phyloP scores from a whole-genome alignment of 2,888 invertebrate species.

The Tiliacea aurago region DNA sequence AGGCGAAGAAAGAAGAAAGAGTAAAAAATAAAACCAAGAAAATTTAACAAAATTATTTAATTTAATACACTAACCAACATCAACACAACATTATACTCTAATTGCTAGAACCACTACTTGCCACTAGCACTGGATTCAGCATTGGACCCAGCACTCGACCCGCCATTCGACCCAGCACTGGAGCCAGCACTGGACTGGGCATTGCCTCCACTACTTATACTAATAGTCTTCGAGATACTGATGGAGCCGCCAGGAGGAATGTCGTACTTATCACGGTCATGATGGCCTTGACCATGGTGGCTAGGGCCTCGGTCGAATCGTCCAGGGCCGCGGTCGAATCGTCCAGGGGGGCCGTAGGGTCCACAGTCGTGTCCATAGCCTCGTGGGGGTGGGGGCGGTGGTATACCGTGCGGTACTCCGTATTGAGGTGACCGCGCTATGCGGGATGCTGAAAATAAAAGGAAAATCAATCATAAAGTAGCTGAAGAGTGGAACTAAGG shows the following conservation, averaged over 20 bases:
- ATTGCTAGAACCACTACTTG: constrained; percentile 29
- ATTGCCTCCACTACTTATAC: constrained; percentile 68
- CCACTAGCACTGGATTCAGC: constrained; percentile 42
- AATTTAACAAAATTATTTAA: constrained; percentile 11
- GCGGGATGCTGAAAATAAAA: constrained; percentile 42
- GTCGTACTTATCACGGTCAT: constrained; percentile 33
- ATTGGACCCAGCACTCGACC: constrained; percentile 24
- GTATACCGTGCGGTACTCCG: constrained; percentile 23
- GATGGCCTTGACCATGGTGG: constrained; percentile 22
- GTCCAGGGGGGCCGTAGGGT: constrained; percentile 11
- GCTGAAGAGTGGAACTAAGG: not conserved
- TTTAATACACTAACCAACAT: not conserved
- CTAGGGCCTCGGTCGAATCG: constrained; percentile 7
- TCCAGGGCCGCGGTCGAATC: constrained; percentile 25
- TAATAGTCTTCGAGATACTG: constrained; percentile 77
- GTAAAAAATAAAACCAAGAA: constrained; percentile 3
- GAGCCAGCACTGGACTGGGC: constrained; percentile 52
- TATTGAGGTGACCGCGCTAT: constrained; percentile 54
- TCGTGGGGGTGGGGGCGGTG: constrained; percentile 16
- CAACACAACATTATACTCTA: not conserved
- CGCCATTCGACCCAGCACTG: constrained; percentile 15
- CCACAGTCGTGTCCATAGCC: constrained; percentile 26
- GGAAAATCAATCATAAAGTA: not conserved
- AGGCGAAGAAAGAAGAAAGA: not conserved
- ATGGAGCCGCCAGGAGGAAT: constrained; percentile 61